A percentile compares a stretch with the other conserved stretches of the same genome.
These are phyloP conservation scores for Bradypodion pumilum DNA, from an alignment of 2,797 vertebrate species.

Conservation along the genomic window DNA sequence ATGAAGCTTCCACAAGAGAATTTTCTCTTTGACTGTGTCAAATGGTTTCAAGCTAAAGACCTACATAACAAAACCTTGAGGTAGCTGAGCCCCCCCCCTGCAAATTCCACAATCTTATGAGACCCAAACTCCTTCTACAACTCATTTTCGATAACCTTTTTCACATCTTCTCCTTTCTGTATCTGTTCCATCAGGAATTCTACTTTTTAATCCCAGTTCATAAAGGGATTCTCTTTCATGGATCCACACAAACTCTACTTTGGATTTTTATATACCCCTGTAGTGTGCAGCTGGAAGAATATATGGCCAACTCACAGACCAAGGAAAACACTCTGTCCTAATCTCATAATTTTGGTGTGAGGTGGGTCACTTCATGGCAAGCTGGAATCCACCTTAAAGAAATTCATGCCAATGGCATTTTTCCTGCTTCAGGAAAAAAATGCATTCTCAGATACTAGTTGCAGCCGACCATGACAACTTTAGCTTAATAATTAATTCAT, in stretches of 20 bases:
- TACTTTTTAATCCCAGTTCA: background rate
- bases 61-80: background rate
- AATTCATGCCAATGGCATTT: too few relatives aligned
- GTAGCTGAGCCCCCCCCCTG: background rate
- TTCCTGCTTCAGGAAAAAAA: too few relatives aligned
- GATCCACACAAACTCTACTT: background rate
- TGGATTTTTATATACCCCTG: background rate
- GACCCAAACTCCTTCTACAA: background rate
- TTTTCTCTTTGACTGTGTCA: background rate
- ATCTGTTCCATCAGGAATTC: too few relatives aligned
- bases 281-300: background rate
- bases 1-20: background rate
- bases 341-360: too few relatives aligned
- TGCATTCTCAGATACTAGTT: too few relatives aligned
- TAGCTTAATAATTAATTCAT: too few relatives aligned
- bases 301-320: background rate
- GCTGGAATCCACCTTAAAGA: too few relatives aligned
- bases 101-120: background rate
- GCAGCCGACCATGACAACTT: too few relatives aligned
- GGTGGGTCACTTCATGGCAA: too few relatives aligned
- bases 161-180: background rate
- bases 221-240: background rate
- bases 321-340: background rate
- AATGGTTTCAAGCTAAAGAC: background rate
- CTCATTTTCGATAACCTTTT: background rate